Conservation (phyloP, 1,140 invertebrate species). For the Hydropsyche tenuis region DNA sequence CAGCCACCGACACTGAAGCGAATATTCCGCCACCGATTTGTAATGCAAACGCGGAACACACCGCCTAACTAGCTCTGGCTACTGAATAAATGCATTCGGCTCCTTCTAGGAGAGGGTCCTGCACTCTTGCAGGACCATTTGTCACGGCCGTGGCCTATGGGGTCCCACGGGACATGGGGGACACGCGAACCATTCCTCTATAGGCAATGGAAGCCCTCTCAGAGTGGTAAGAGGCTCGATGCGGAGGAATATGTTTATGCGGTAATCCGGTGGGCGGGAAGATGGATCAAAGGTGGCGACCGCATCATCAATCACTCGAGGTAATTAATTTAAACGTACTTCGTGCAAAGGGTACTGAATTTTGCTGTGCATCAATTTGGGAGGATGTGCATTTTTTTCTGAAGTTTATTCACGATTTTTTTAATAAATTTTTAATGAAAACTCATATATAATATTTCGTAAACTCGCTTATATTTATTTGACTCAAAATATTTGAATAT, state of each 20-base stretch:
- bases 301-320: slow-evolving; percentile 13
- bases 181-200: background rate
- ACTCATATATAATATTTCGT: too few species aligned
- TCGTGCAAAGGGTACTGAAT: too few species aligned
- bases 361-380: too few species aligned
- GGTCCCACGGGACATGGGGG: slow-evolving; percentile 10
- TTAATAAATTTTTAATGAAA: too few species aligned
- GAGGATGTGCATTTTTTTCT: too few species aligned
- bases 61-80: slow-evolving; percentile 2
- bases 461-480: too few species aligned
- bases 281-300: slow-evolving; percentile 11
- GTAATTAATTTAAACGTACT: background rate
- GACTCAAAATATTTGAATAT: too few species aligned
- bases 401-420: too few species aligned
- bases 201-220: too few species aligned
- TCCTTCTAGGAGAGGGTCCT: background rate
- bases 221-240: background rate
- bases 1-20: too few species aligned
- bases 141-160: background rate
- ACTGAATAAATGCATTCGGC: slow-evolving; percentile 26
- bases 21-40: background rate
- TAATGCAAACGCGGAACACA: slow-evolving; percentile 8
- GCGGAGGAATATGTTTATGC: slow-evolving; percentile 20
- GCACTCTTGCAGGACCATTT: slow-evolving; percentile 24
- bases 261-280: background rate